Base-by-base conservation (phyloP, 2,113 vertebrate genomes). In the Semicossyphus pulcher region DNA sequence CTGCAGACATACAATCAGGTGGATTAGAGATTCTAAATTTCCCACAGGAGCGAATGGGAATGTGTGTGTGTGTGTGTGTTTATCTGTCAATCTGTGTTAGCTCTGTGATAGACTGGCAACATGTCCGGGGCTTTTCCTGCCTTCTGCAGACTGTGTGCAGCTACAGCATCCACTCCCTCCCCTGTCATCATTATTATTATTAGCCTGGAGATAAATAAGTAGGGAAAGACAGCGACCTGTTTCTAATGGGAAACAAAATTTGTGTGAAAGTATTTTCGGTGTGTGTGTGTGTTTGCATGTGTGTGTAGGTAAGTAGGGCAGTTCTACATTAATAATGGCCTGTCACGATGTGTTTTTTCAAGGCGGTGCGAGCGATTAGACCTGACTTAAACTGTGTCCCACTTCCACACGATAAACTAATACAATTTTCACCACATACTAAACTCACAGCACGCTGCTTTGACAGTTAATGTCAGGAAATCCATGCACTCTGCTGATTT, bases 81-180 rank as follows among this genome's bases (percentile, higher is more conserved):
- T 84, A 84, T 86, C 76, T 82, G 83, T 87, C 86, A 83, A 63
- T 87, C 86, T 90, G 88, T 87, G 86, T 85, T 86, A 83, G 81
- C 72, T 85, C 75, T 75, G 69, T 53, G 61, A 80, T 84, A 66
- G 76, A 86, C 72, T 52, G 72, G 72, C 83, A 80, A 41, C 83
- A 76, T 82, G 76, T 83, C 80, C 62, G 53, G 63, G 85, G 72
- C 75, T 89, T 82, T 86, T 75, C 80, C 69, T 77, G 79, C 81
- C 86, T 76, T 85, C 84, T 86, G 80, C 68, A 51, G 21, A 60
- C 34, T 53, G 67, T 59, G 66, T 47, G n/a, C n/a, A n/a, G 49
- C 62, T 28, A 16, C 23, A 48, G n/a, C n/a, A 65, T 62, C 51
- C 56, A 25, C 26, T 21, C 25, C 41, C n/a, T 67, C 45, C 37